phyloP scores from a whole-genome alignment of 2,797 vertebrate genomes.

The Crocodylus rhombifer region DNA sequence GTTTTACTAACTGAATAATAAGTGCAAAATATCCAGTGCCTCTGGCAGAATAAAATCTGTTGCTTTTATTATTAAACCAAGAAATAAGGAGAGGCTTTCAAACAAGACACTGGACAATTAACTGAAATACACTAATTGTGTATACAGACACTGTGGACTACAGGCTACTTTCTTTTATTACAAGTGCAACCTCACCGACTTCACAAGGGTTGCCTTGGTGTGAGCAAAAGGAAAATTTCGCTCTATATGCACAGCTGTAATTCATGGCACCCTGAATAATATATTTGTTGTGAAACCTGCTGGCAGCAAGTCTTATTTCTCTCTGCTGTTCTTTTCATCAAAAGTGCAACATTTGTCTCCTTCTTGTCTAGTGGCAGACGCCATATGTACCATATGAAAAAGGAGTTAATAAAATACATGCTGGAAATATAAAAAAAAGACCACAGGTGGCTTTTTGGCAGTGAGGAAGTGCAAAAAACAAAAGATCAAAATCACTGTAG shows the following conservation, averaged over 20 bases:
- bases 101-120: conserved; percentile 36
- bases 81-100: conserved; percentile 44
- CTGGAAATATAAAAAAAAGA: conserved; percentile 75
- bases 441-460: conserved; percentile 75
- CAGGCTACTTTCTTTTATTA: background rate
- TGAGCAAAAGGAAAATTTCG: background rate
- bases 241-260: background rate
- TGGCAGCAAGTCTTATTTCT: conserved; percentile 1
- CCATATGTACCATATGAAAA: conserved; percentile 73
- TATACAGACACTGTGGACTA: background rate
- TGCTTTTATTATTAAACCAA: conserved; percentile 38
- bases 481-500: conserved; percentile 69
- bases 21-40: conserved; percentile 44
- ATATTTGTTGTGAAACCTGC: conserved; percentile 4
- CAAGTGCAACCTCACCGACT: background rate
- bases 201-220: background rate
- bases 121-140: conserved; percentile 2
- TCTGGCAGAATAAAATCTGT: conserved; percentile 15
- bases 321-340: conserved; percentile 58
- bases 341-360: conserved; percentile 41
- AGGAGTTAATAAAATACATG: conserved; percentile 76
- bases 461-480: conserved; percentile 70
- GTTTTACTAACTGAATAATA: conserved; percentile 53
- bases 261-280: background rate
- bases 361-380: conserved; percentile 66